Evolutionary conservation across 1,140 invertebrate species (phyloP), one percentile per base, ranked within the genome.

Genomic region (Harlomillsia oculata): DNA sequence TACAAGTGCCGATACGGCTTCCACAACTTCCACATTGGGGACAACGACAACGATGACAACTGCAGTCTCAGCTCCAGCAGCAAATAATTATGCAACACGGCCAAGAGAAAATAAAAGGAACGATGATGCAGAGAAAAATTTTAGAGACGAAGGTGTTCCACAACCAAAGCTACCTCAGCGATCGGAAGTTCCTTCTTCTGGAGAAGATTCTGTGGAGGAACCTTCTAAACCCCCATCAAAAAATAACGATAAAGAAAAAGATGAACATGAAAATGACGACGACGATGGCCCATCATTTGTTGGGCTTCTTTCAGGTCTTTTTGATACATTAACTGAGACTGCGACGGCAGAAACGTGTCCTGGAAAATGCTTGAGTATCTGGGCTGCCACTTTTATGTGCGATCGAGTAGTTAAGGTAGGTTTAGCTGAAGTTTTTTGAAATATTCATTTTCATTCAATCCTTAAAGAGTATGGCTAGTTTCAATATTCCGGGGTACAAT

Each of bases 261-360:
- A 40, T n/a, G 36, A 34, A n/a, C 30, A 58, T 20, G 56, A 46
- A 14, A 44, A 20, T 11, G 53, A 63, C 11, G 46, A 41, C 1
- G 61, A 62, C 13, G 61, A 53, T n/a, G 50, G 40, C 13, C 58
- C 59, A 13, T 53, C 41, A 23, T 57, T 60, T 18, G 44, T 52
- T 26, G 59, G 53, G 28, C 39, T 64, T 16, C 45, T 59, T 70
- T 3, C 73, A 89, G 87, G 85, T 65, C 75, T 89, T 1, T 71
- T 90, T 56, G 85, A 89, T 61, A 82, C 85, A 1, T 79, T 91
- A 66, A 87, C 87, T 13, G 86, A 79, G 32, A 87, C 87, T 20
- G 84, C 81, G 20, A 83, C 86, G 67, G 79, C 80, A 36, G 85
- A 85, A 67, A 82, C 87, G 65, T 91, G 87, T 70, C 87, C 87